Evolutionary conservation across 2,113 vertebrate genomes (phyloP).

Genomic region (Amazona guildingii): DNA sequence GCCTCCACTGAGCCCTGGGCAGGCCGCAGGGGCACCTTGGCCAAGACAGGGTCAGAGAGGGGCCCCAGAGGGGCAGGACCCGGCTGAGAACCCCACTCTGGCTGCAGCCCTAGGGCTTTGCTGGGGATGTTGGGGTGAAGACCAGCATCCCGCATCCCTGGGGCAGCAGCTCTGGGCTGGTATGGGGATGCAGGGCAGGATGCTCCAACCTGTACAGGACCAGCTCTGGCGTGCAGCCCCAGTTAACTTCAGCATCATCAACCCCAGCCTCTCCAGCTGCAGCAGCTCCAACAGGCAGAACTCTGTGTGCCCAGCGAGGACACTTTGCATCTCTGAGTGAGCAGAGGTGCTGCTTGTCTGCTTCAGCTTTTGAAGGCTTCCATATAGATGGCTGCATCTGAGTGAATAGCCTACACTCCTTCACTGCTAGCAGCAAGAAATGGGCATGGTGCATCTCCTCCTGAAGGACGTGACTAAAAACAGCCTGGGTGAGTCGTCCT

Average conservation of each 20-base stretch:
- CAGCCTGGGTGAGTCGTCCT: not conserved
- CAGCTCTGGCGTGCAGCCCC: not conserved
- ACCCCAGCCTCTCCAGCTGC: rapidly evolving
- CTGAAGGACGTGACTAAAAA: not conserved
- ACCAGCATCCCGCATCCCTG: rapidly evolving
- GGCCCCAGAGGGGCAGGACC: not conserved
- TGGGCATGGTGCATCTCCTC: not conserved
- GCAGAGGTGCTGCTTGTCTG: not conserved
- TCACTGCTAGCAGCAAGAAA: not conserved
- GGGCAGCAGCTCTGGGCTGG: not conserved
- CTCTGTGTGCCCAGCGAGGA: rapidly evolving
- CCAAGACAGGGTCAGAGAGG: not conserved
- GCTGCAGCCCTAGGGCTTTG: not conserved
- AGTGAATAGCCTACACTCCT: rapidly evolving
- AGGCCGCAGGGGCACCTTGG: not conserved
- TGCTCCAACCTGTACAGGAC: not conserved
- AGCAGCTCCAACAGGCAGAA: not conserved
- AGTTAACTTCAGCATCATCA: rapidly evolving
- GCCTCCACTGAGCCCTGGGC: not conserved
- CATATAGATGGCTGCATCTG: not conserved
- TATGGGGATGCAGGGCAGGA: not conserved
- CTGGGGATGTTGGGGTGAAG: not conserved
- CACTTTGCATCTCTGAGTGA: not conserved
- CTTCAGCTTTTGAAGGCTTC: not conserved
- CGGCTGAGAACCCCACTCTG: not conserved